Evolutionary conservation across 1,140 invertebrate species (phyloP), one percentile per base, ranked within the genome.

Genomic region (Apis florea): DNA sequence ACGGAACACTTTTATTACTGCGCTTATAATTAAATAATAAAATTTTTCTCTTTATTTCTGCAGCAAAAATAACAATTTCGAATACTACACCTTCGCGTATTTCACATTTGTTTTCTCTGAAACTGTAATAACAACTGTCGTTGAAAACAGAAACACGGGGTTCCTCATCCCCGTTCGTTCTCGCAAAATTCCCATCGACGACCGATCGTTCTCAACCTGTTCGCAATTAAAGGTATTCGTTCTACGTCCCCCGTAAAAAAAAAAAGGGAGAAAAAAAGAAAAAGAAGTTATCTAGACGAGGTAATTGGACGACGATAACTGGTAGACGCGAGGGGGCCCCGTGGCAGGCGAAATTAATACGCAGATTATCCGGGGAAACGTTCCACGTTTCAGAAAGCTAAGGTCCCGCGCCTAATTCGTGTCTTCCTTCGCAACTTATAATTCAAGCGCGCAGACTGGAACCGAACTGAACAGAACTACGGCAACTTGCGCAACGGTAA

Each of bases 371-470:
- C 79, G 21, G 58, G 51, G 31, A 40, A 81, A 77, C 47, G 81
- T 69, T 87, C 13, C 77, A 58, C 70, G 63, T 80, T 26, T 72
- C 75, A 64, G 75, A 70, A 80, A 72, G 66, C 75, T 63, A 63
- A 63, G 80, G 74, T 74, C 84, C 78, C 71, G 87, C 89, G 91
- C 88, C 92, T 93, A 93, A 93, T 93, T 93, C 91, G 92, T 91
- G 90, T 93, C 93, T 93, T 93, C 92, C 92, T 93, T 92, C 83
- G 92, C 90, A 93, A 93, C 92, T 93, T 93, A 93, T 94, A 93
- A 94, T 94, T 94, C 93, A 93, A 93, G 89, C 91, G 89, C 92
- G 92, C 90, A 92, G 92, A 93, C 92, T 93, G 93, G 93, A 93
- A 93, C 93, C 91, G 90, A 93, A 92, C 90, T 89, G 90, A 92